Conservation (phyloP, 2,888 invertebrate species). For the Dicycla oo region DNA sequence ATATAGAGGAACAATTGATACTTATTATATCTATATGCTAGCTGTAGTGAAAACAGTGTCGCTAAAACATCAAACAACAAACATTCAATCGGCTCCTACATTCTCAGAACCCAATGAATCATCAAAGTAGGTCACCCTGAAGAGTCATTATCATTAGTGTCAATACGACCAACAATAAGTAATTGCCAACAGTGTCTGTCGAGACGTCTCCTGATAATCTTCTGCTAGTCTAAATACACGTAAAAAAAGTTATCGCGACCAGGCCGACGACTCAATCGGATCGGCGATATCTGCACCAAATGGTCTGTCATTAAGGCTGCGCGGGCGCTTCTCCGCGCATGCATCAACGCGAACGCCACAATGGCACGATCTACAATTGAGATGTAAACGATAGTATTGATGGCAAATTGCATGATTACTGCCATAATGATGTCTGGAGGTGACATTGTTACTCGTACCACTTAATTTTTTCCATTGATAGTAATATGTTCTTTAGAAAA, state of each 20-base stretch:
- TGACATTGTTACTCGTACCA: constrained; percentile 37
- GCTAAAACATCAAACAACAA: constrained; percentile 10
- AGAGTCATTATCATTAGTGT: constrained; percentile 66
- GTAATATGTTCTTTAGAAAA: constrained; percentile 4
- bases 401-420: constrained; percentile 56
- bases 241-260: constrained; percentile 69
- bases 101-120: constrained; percentile 58
- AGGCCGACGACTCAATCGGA: constrained; percentile 80
- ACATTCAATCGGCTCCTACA: constrained; percentile 31
- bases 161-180: constrained; percentile 62
- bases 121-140: constrained; percentile 55
- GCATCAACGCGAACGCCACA: constrained; percentile 72
- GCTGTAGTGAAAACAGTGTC: background rate
- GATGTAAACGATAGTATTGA: constrained; percentile 72
- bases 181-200: constrained; percentile 51
- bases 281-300: constrained; percentile 78
- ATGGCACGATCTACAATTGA: constrained; percentile 78
- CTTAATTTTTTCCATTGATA: constrained; percentile 14
- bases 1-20: background rate
- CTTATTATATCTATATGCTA: background rate
- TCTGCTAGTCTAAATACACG: constrained; percentile 73
- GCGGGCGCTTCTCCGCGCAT: constrained; percentile 70
- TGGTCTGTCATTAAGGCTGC: constrained; percentile 81
- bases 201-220: constrained; percentile 64
- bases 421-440: constrained; percentile 33